phyloP scores from a whole-genome alignment of 2,888 invertebrate species.

The Gymnoscelis rufifasciata region DNA sequence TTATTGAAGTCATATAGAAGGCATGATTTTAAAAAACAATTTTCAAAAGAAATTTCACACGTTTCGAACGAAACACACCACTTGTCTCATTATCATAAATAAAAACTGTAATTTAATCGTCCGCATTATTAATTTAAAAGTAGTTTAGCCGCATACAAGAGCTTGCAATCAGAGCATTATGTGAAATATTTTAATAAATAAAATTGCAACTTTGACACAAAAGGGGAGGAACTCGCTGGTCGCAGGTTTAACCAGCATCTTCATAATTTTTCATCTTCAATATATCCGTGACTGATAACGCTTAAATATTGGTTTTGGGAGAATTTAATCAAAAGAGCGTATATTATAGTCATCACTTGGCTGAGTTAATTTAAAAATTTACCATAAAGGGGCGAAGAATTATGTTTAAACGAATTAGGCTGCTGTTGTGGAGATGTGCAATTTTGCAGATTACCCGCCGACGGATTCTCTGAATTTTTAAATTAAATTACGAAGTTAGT shows the following conservation, averaged over 20 bases:
- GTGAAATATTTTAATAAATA: too few species aligned
- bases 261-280: slow-evolving; percentile 36
- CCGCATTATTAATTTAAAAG: slow-evolving; percentile 20
- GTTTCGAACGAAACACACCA: too few species aligned
- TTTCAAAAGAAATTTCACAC: too few species aligned
- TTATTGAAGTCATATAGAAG: too few species aligned
- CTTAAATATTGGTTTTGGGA: slow-evolving; percentile 75
- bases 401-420: slow-evolving; percentile 74
- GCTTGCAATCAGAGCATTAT: background rate
- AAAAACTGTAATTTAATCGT: slow-evolving; percentile 11
- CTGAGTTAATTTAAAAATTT: slow-evolving; percentile 71
- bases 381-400: slow-evolving; percentile 70
- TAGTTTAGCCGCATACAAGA: slow-evolving; percentile 3
- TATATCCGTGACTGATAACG: slow-evolving; percentile 62
- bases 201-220: slow-evolving; percentile 27
- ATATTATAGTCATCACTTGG: slow-evolving; percentile 68
- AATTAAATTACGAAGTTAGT: slow-evolving; percentile 77
- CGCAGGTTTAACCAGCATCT: slow-evolving; percentile 28
- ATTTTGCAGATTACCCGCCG: slow-evolving; percentile 70
- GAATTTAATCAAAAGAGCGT: slow-evolving; percentile 69
- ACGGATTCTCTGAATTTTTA: slow-evolving; percentile 76
- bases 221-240: slow-evolving; percentile 10
- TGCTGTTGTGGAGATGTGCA: slow-evolving; percentile 61
- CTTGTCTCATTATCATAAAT: slow-evolving; percentile 11
- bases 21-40: too few species aligned